Conservation (phyloP, 2,797 vertebrate genomes). For the Babyrousa celebensis region DNA sequence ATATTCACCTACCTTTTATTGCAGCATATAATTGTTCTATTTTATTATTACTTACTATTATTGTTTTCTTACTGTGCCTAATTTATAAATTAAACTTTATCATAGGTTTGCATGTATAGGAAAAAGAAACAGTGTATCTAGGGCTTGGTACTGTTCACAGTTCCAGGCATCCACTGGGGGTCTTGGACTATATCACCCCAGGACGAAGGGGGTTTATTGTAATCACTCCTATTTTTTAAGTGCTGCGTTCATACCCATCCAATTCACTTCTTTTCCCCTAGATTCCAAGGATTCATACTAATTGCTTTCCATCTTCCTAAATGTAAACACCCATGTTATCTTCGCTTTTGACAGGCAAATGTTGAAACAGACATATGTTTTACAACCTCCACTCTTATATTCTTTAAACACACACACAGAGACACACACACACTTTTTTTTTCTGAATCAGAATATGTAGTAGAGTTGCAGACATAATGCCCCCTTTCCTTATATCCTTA, state of each 20-base stretch:
- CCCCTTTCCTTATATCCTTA: neutral
- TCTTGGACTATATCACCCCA: neutral
- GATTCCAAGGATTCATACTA: neutral
- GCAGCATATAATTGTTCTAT: neutral
- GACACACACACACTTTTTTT: neutral
- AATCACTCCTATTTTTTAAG: neutral
- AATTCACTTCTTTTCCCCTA: neutral
- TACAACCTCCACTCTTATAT: neutral
- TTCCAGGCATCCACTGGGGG: neutral
- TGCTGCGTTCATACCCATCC: neutral
- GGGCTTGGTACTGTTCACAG: neutral
- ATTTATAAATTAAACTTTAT: neutral
- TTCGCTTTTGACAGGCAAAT: neutral
- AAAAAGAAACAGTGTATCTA: neutral
- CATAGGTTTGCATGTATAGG: neutral
- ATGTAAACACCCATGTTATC: neutral
- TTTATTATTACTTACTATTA: neutral
- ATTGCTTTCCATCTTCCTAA: no score
- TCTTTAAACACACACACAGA: neutral
- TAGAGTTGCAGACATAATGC: neutral
- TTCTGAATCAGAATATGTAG: neutral
- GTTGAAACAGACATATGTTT: neutral
- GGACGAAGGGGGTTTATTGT: neutral
- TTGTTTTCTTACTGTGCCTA: neutral
- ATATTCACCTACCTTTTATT: neutral